Percentiles rank a stretch among this genome's conserved stretches.
Conservation (phyloP, 1,140 invertebrate genomes). For the Cecropterus lyciades region DNA sequence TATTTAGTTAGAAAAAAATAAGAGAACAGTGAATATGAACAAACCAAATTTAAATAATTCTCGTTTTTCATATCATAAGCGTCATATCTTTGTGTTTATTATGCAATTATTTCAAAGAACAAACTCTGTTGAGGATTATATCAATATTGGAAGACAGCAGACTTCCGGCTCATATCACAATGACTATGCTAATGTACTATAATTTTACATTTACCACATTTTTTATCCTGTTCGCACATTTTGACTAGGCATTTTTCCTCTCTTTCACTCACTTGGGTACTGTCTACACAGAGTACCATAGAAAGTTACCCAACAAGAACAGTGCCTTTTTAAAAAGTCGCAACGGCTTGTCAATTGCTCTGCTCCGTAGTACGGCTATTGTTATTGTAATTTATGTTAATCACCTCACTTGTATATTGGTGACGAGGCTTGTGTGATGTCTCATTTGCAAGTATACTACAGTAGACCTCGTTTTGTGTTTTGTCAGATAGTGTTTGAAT, state of each 20-base stretch:
- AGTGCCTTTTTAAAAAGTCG: conserved; percentile 29
- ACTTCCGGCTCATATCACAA: conserved; percentile 7
- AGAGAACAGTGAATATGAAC: too few species aligned
- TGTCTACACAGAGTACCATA: conserved; percentile 1
- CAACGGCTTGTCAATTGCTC: conserved; percentile 29
- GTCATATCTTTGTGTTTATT: too few species aligned
- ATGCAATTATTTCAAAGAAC: background rate
- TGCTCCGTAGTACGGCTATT: conserved; percentile 38
- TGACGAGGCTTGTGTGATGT: conserved; percentile 39
- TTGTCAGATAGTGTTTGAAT: conserved; percentile 32
- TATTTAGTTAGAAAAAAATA: too few species aligned
- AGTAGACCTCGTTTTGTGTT: conserved; percentile 34
- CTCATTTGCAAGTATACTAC: conserved; percentile 44
- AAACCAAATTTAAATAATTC: too few species aligned
- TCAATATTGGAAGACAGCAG: conserved; percentile 20
- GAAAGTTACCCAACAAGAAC: conserved; percentile 34
- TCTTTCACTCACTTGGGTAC: conserved; percentile 1
- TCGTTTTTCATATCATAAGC: too few species aligned
- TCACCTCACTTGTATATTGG: conserved; percentile 35
- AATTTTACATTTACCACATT: conserved; percentile 16
- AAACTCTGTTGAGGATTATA: conserved; percentile 2
- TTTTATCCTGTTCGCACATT: background rate
- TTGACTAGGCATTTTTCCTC: background rate
- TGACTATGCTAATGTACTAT: conserved; percentile 17
- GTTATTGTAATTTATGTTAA: conserved; percentile 69